phyloP scores from a whole-genome alignment of 1,140 invertebrate genomes.

The Sinella curviseta region DNA sequence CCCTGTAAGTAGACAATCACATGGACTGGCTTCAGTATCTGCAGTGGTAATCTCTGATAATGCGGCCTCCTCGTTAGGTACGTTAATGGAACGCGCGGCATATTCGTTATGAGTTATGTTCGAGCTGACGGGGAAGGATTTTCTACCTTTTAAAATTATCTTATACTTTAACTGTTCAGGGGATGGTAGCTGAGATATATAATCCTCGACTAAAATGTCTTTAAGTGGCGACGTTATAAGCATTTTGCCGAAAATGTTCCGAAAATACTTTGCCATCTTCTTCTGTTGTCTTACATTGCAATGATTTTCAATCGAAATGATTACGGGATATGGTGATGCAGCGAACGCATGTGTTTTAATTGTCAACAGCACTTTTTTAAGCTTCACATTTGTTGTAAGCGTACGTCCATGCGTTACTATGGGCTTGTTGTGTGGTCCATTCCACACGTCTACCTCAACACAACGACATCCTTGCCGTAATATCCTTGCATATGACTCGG shows the following conservation, averaged over 20 bases:
- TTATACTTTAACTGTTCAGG: conserved; percentile 69
- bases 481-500: background rate
- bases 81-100: too few species aligned
- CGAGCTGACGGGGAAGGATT: too few species aligned
- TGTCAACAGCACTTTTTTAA: background rate
- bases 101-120: too few species aligned
- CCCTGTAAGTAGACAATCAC: conserved; percentile 89
- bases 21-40: too few species aligned
- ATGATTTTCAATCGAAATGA: background rate
- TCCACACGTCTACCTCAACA: background rate
- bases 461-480: background rate
- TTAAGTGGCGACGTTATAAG: conserved; percentile 75
- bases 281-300: background rate
- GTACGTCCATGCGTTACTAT: background rate
- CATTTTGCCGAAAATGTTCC: conserved; percentile 87
- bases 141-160: conserved; percentile 91
- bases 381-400: background rate
- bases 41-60: too few species aligned
- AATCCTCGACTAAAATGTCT: conserved; percentile 66
- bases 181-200: conserved; percentile 83
- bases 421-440: background rate
- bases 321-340: background rate
- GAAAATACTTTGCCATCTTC: background rate
- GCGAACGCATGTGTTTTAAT: background rate
- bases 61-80: too few species aligned